These are phyloP conservation scores for Mustelus asterias DNA, from an alignment of 2,113 vertebrate species.

Conservation along the genomic window DNA sequence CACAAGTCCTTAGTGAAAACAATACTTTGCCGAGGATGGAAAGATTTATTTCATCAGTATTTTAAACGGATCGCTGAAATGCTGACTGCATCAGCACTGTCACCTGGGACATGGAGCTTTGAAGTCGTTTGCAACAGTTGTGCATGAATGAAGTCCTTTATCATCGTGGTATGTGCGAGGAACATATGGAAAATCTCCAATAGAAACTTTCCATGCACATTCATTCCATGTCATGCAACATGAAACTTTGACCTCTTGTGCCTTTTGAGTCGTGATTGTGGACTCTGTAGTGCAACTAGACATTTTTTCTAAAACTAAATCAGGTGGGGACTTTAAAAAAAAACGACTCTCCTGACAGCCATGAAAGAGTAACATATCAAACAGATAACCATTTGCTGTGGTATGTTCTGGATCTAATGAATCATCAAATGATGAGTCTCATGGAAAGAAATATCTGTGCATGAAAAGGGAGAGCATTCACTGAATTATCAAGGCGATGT, in stretches of 20 bases:
- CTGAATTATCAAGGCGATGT: neutral
- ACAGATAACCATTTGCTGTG: slow-evolving; percentile 4
- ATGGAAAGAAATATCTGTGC: neutral
- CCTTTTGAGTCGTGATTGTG: neutral
- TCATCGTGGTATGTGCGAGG: neutral
- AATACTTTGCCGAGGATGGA: neutral
- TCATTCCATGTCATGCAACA: slow-evolving; percentile 18
- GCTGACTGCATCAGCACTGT: neutral
- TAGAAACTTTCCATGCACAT: slow-evolving; percentile 14
- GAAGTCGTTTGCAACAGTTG: neutral
- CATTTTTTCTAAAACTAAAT: neutral
- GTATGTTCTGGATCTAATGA: neutral
- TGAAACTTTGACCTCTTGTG: neutral
- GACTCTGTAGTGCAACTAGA: neutral
- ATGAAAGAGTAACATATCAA: neutral
- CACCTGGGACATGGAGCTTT: slow-evolving; percentile 22
- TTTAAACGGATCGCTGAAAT: neutral
- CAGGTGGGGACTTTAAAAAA: neutral
- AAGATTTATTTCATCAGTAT: slow-evolving; percentile 26
- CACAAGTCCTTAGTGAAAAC: slow-evolving; percentile 7
- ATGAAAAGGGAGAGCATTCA: neutral
- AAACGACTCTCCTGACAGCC: neutral
- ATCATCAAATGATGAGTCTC: neutral
- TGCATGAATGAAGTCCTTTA: slow-evolving; percentile 12
- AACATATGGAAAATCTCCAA: slow-evolving; percentile 29